Percentiles rank a stretch among this genome's conserved stretches.
Evolutionary conservation across 2,888 invertebrate species (phyloP).

Genomic region (Metellina segmentata): DNA sequence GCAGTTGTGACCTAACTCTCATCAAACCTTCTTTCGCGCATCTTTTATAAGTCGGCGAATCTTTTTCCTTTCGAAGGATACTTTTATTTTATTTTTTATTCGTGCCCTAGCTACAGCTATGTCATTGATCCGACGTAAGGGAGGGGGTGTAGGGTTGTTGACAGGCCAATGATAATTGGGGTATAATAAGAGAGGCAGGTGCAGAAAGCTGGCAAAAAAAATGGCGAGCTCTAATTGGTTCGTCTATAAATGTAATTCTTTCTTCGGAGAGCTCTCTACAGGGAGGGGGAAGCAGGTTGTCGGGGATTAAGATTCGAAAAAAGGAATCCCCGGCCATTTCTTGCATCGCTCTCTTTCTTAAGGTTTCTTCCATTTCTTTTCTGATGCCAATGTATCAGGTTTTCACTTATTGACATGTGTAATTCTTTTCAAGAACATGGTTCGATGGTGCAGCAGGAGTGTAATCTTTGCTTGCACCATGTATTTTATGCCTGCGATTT

Average conservation of each 20-base stretch:
- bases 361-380: not conserved
- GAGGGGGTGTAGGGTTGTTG: conserved; percentile 11
- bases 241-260: conserved; percentile 37
- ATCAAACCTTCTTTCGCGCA: not conserved
- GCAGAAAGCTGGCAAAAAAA: conserved; percentile 30
- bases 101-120: no score
- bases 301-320: conserved; percentile 13
- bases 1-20: not conserved
- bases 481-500: not conserved
- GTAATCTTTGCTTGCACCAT: not conserved
- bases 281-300: not conserved
- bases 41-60: not conserved
- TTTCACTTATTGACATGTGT: not conserved
- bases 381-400: not conserved
- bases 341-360: not conserved
- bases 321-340: conserved; percentile 9
- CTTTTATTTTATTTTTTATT: not conserved
- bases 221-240: conserved; percentile 33
- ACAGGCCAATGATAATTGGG: conserved; percentile 61
- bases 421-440: not conserved
- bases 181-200: conserved; percentile 60
- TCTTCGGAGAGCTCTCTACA: not conserved
- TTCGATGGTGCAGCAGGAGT: not conserved
- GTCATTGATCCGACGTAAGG: not conserved
- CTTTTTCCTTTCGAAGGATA: not conserved